A percentile compares a stretch with the other conserved stretches of the same genome.
These are phyloP conservation scores for Drosophila ambigua DNA, from an alignment of 1,140 invertebrate species.

Conservation along the genomic window DNA sequence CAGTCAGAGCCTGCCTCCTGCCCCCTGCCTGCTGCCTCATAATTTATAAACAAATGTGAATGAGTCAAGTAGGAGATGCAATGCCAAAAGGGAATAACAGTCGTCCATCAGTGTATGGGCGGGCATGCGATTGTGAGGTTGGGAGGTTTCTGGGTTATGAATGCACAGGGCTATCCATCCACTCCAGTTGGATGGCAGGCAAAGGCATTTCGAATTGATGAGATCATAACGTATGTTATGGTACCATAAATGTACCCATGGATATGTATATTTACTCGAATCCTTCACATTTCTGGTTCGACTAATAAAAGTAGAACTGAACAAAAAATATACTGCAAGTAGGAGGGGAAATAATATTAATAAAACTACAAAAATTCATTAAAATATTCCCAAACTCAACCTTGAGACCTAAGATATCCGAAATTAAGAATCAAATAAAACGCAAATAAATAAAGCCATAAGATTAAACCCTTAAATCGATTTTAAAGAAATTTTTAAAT, in stretches of 20 bases:
- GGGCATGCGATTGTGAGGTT: background rate
- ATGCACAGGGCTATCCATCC: constrained; percentile 37
- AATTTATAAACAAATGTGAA: constrained; percentile 69
- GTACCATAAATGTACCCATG: too few relatives aligned
- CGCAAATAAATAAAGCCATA: too few relatives aligned
- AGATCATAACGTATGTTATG: constrained; percentile 46
- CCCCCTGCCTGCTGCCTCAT: constrained; percentile 53
- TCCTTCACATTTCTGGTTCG: background rate
- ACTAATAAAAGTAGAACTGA: constrained; percentile 19
- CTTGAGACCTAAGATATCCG: too few relatives aligned
- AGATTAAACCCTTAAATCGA: too few relatives aligned
- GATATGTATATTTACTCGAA: constrained; percentile 18
- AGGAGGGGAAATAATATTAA: background rate
- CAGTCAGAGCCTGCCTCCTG: constrained; percentile 1
- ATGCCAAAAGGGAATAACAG: constrained; percentile 41
- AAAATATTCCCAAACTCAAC: too few relatives aligned
- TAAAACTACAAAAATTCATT: too few relatives aligned
- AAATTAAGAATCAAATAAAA: too few relatives aligned
- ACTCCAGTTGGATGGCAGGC: constrained; percentile 17
- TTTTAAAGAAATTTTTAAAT: background rate
- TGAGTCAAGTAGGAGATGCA: constrained; percentile 31
- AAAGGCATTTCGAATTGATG: constrained; percentile 39
- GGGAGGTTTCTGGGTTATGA: constrained; percentile 30
- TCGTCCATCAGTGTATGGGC: constrained; percentile 27
- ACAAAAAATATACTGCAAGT: constrained; percentile 30